Base-by-base conservation (phyloP, 2,888 invertebrate species). In the Fragum sueziense region DNA sequence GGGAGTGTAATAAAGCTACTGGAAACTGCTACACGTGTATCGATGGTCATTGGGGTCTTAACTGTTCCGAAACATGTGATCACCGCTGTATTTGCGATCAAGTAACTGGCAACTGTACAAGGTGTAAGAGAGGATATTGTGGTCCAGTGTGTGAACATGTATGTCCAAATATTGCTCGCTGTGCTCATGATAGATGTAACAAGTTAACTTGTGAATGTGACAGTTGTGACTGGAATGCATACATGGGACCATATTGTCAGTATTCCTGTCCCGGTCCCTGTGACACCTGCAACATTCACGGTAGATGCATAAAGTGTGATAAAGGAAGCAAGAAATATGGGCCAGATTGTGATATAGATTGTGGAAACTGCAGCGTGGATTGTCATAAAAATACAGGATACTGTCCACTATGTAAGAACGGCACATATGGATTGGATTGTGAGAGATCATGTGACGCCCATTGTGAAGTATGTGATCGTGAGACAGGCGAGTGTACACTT, bases 31-130 rank as follows among this genome's bases (percentile, higher is more conserved):
- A 2, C 27, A 34, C 22, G n/a, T 65, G 65, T 41, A 22, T 37
- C 1, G 29, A 37, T 41, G 65, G 65, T 9, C 22, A 65, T 27
- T 65, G 65, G 65, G 65, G 65, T 27, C 27, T 65, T 1, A 65
- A 37, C 41, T 65, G 65, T 41, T 41, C 65, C 6, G 25, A 65
- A 41, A 2, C 1, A 20, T 65, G 65, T 65, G 65, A n/a, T 22
- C 65, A 65, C 34, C 20, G 41, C 25, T 65, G 65, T 14, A 7
- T 20, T 4, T 65, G 65, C 17, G 65, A 65, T 27, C 65, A 65
- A 34, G 6, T 65, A 3, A 65, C 41, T 65, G 65, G 65, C 37
- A 65, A 65, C 25, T 65, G 65, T 33, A 65, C 65, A 22, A 22
- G 14, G 6, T 65, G 65, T 34, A 22, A n/a, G 4, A 25, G 9